phyloP scores from a whole-genome alignment of 1,140 invertebrate species.

The Eciton burchellii region DNA sequence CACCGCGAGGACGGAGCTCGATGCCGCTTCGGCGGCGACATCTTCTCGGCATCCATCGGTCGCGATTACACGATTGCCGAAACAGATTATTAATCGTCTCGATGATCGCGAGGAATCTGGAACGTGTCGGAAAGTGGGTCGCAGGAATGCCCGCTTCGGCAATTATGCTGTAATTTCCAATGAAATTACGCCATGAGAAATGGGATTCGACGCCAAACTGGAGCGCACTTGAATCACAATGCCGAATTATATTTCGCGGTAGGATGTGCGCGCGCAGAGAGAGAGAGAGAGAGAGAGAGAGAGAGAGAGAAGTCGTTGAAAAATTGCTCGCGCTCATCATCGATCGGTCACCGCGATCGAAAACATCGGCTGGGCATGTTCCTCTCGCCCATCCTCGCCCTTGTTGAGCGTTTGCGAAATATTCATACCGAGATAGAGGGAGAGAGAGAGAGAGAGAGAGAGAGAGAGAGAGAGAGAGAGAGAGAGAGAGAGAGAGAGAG shows the following conservation, averaged over 20 bases:
- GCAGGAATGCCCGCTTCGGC: conserved; percentile 12
- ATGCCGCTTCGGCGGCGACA: no score
- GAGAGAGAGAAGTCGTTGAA: background rate
- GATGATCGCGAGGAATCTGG: background rate
- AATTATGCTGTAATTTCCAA: background rate
- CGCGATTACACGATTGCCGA: no score
- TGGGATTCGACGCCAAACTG: background rate
- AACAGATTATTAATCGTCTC: no score
- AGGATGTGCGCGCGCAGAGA: background rate
- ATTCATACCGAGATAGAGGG: conserved; percentile 70
- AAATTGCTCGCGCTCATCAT: conserved; percentile 8
- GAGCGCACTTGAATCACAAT: background rate
- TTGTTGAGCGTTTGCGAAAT: conserved; percentile 72
- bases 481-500: conserved; percentile 53
- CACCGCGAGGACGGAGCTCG: no score
- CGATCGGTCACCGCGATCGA: conserved; percentile 24
- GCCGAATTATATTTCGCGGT: background rate
- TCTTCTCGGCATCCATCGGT: no score
- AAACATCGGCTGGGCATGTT: background rate
- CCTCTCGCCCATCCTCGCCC: background rate
- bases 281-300: no score
- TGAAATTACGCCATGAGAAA: conserved; percentile 31
- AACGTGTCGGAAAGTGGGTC: background rate
- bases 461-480: conserved; percentile 26
- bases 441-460: conserved; percentile 37